Percentiles rank a stretch among this genome's conserved stretches.
phyloP scores from a whole-genome alignment of 2,113 vertebrate species.

The Larimichthys crocea region DNA sequence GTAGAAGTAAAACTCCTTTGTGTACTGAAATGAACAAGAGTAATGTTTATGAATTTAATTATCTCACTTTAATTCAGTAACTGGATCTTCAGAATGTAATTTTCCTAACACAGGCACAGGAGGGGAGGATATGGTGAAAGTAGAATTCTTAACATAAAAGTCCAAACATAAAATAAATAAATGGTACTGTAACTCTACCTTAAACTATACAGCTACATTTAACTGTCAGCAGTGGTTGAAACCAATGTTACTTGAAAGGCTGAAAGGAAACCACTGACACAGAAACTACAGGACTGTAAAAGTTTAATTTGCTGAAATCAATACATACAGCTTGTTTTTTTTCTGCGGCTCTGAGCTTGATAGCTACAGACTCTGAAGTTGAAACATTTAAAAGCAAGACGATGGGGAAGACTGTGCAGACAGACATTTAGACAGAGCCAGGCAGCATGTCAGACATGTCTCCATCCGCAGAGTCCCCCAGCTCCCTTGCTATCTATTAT shows the following conservation, averaged over 20 bases:
- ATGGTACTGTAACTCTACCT: background rate
- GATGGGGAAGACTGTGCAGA: constrained; percentile 18
- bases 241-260: constrained; percentile 5
- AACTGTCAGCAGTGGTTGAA: constrained; percentile 7
- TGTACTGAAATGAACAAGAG: background rate
- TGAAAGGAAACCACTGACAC: constrained; percentile 31
- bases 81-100: background rate
- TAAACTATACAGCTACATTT: background rate
- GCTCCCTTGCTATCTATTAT: constrained; percentile 34
- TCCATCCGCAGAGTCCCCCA: constrained; percentile 16
- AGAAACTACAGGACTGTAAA: constrained; percentile 26
- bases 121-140: background rate
- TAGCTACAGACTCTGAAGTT: constrained; percentile 17
- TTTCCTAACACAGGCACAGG: background rate
- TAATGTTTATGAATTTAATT: background rate
- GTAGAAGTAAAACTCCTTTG: background rate
- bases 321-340: constrained; percentile 10
- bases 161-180: background rate
- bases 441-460: constrained; percentile 43
- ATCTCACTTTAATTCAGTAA: background rate
- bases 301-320: constrained; percentile 51
- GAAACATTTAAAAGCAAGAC: constrained; percentile 36
- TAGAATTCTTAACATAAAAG: background rate
- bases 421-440: constrained; percentile 19
- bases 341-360: constrained; percentile 7